Evolutionary conservation across 2,797 vertebrate genomes (phyloP).

Genomic region (Emydoidea blandingii): DNA sequence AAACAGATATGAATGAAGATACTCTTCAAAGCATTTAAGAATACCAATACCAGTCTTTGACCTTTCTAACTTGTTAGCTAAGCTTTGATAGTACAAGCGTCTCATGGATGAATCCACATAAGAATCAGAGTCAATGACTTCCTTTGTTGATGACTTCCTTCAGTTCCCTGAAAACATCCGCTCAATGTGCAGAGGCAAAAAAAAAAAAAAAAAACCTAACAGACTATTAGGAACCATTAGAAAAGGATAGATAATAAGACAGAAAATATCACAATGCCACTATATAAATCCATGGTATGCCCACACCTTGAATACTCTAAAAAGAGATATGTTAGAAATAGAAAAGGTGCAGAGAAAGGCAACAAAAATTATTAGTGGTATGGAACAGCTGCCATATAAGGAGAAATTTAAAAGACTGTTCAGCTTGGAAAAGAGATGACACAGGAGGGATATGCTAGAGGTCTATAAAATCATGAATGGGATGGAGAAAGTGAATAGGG

Average conservation of each 20-base stretch:
- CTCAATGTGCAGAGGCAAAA: not conserved
- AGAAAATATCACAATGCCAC: not conserved
- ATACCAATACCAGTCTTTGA: not conserved
- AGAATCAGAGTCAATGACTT: not conserved
- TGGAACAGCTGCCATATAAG: not conserved
- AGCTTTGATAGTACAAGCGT: rapidly evolving
- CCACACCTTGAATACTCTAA: not conserved
- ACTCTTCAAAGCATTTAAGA: not conserved
- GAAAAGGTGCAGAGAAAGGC: not conserved
- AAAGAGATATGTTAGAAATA: not conserved
- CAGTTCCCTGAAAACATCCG: not conserved
- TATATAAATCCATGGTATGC: not conserved
- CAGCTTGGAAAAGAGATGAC: not conserved
- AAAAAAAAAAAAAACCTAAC: not conserved
- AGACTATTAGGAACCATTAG: not conserved
- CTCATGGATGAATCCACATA: not conserved
- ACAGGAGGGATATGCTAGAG: not conserved
- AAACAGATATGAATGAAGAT: not conserved
- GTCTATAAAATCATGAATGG: not conserved
- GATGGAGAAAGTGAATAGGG: not conserved
- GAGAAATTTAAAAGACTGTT: not conserved
- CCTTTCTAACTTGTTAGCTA: not conserved
- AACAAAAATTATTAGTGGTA: not conserved
- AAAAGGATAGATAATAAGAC: not conserved
- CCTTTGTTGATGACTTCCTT: not conserved